Base-by-base conservation (phyloP, 2,888 invertebrate species). In the Polydrusus cervinus region DNA sequence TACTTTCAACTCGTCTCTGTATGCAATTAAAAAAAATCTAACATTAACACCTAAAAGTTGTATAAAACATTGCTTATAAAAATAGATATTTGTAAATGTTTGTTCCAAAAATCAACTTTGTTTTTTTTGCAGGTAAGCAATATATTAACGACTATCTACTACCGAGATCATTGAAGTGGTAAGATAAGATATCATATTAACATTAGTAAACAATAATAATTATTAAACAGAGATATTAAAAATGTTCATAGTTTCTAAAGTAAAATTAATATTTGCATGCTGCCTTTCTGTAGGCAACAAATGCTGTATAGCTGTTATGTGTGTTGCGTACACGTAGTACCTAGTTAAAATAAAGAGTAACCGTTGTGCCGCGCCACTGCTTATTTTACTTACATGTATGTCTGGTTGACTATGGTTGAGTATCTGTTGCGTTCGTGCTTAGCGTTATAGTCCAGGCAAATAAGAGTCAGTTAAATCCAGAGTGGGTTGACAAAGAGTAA, bases 71-170 rank as follows among this genome's bases (percentile, higher is more conserved):
- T 8, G 9, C 34, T 7, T 34, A 34, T 34, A 34, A 34, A 34
- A 34, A 34, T 8, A 34, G 3, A 34, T 34, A 34, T 34, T 3
- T 34, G 1, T 34, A 1, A 34, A 34, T 8, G 34, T 34, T 25
- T 34, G 34, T 1, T 3, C 7, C n/a, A 8, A 64, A 30, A 47
- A 47, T 16, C 38, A 10, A 8, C 10, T 14, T 9, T 57, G 16
- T 57, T 57, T 57, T 57, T 57, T 13, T 55, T 30, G 11, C 57
- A 57, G 57, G 57, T 57, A 57, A 57, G 38, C 38, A 57, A 57
- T 1, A 53, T 1, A 53, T 53, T 6, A 25, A 25, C n/a, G 13
- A 1, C n/a, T 13, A 30, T 25, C 25, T 55, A 25, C 34, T 7
- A 9, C 38, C n/a, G n/a, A 57, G 14, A 20, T 11, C 14, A 38